Evolutionary conservation across 2,888 invertebrate species (phyloP).

Genomic region (Frankliniella intonsa): DNA sequence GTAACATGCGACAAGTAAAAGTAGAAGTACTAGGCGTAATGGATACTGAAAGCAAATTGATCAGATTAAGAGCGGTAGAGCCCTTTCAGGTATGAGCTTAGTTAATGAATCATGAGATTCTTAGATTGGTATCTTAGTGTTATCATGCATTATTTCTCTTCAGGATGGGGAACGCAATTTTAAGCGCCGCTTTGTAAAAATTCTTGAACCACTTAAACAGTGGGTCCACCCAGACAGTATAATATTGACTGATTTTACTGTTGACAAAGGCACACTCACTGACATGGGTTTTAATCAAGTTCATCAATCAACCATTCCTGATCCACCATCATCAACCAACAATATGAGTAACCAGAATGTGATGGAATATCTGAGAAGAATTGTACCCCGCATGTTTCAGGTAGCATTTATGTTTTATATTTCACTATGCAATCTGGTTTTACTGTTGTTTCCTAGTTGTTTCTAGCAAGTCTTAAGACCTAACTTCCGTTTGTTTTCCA

Average conservation of each 20-base stretch:
- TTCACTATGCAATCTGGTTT: neutral
- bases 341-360: conserved; percentile 66
- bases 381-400: conserved; percentile 81
- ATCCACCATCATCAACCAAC: conserved; percentile 45
- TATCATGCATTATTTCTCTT: neutral
- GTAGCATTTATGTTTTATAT: conserved; percentile 37
- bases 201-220: conserved; percentile 67
- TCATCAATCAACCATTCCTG: conserved; percentile 54
- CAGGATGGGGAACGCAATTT: conserved; percentile 70
- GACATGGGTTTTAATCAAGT: conserved; percentile 76
- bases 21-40: conserved; percentile 82
- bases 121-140: conserved; percentile 1
- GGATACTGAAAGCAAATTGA: conserved; percentile 65
- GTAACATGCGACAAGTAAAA: conserved; percentile 67
- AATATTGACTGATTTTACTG: conserved; percentile 76
- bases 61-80: conserved; percentile 77
- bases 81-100: conserved; percentile 53
- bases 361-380: conserved; percentile 80
- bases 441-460: neutral
- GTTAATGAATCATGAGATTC: neutral
- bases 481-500: conserved; percentile 46
- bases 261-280: conserved; percentile 72
- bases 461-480: conserved; percentile 28
- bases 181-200: conserved; percentile 76
- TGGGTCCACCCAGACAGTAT: conserved; percentile 77